Evolutionary conservation across 1,140 invertebrate species (phyloP).

Genomic region (Portunus trituberculatus): DNA sequence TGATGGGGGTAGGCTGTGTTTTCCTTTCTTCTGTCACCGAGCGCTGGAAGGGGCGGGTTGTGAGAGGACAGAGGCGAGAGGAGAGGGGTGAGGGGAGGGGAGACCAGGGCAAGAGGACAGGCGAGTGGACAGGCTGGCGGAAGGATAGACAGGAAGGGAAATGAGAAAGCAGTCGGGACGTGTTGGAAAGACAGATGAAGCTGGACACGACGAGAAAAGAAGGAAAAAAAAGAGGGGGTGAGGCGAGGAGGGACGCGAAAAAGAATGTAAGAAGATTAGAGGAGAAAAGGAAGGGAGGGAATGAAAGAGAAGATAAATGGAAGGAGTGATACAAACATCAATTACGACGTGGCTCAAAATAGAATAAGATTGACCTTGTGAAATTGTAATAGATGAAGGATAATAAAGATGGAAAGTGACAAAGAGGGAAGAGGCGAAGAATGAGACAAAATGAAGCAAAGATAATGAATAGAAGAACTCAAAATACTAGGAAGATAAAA

Average conservation of each 20-base stretch:
- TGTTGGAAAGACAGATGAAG: not conserved
- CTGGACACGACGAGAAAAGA: not conserved
- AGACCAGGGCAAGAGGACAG: too few relatives aligned
- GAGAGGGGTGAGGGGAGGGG: not conserved
- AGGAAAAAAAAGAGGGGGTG: too few relatives aligned
- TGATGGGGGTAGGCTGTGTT: not conserved
- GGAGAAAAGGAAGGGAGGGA: not conserved
- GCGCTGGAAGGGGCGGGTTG: not conserved
- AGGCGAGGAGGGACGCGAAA: not conserved
- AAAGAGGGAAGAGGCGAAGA: not conserved
- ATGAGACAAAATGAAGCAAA: too few relatives aligned
- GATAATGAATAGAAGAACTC: too few relatives aligned
- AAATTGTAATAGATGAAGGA: not conserved
- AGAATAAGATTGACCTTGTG: not conserved
- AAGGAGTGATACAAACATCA: not conserved
- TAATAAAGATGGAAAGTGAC: not conserved
- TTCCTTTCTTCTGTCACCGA: not conserved
- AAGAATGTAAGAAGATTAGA: not conserved
- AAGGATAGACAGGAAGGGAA: not conserved
- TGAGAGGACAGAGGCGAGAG: not conserved
- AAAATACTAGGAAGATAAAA: too few relatives aligned
- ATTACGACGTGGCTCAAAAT: not conserved
- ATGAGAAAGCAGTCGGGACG: slow-evolving; percentile 8
- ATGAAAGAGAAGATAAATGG: not conserved
- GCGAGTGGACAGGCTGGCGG: not conserved